Evolutionary conservation across 1,140 invertebrate species (phyloP).

Genomic region (Bombus huntii): DNA sequence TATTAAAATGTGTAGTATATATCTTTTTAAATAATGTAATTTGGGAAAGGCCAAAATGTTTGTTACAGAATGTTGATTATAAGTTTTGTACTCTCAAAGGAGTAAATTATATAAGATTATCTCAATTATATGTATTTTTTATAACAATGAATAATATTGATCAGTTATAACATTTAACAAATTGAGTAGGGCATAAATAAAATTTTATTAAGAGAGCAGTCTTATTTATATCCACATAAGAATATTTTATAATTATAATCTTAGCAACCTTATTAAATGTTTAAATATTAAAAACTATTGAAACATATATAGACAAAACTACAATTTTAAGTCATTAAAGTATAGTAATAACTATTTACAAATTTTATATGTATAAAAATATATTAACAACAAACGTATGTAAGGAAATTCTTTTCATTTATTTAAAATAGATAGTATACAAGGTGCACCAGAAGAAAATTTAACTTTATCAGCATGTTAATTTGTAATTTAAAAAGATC

Average conservation of each 20-base stretch:
- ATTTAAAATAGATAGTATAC: slow-evolving; percentile 6
- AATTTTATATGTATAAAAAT: slow-evolving; percentile 2
- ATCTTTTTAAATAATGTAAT: slow-evolving; percentile 10
- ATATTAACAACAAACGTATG: neutral
- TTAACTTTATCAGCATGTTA: neutral
- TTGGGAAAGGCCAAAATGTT: neutral
- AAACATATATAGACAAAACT: slow-evolving; percentile 17
- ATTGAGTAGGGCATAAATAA: slow-evolving; percentile 42
- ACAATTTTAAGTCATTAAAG: neutral
- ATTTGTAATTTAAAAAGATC: neutral
- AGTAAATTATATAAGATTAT: slow-evolving; percentile 48
- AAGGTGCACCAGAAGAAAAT: neutral
- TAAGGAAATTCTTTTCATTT: neutral
- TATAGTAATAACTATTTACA: slow-evolving; percentile 7
- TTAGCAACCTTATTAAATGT: slow-evolving; percentile 34
- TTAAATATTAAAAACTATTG: slow-evolving; percentile 7
- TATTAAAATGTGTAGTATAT: neutral
- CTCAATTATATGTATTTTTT: slow-evolving; percentile 40
- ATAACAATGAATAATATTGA: neutral
- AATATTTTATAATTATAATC: slow-evolving; percentile 27
- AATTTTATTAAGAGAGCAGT: slow-evolving; percentile 38
- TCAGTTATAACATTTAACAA: slow-evolving; percentile 20
- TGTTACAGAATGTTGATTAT: slow-evolving; percentile 51
- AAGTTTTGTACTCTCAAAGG: neutral
- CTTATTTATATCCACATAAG: slow-evolving; percentile 39